Evolutionary conservation across 2,797 vertebrate species (phyloP).

Genomic region (Fistularia tabacaria): DNA sequence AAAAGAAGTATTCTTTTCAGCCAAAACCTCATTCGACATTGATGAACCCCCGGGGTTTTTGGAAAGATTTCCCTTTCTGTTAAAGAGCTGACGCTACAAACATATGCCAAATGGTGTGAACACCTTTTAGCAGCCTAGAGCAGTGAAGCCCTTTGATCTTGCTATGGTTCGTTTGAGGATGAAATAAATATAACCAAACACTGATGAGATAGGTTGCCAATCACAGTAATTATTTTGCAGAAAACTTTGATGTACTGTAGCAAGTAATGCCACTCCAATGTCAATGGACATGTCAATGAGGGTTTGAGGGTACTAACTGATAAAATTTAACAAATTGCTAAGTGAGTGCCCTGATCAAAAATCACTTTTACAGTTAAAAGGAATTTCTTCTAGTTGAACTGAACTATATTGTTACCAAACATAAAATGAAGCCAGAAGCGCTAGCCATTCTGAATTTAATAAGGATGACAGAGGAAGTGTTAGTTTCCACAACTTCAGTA

Average conservation of each 20-base stretch:
- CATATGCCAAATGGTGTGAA: constrained; percentile 31
- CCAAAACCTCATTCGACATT: constrained; percentile 31
- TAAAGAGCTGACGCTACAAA: constrained; percentile 30
- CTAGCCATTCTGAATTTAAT: too few species aligned
- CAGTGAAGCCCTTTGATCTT: constrained; percentile 26
- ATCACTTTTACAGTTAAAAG: too few species aligned
- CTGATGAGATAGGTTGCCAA: neutral
- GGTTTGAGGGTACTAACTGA: too few species aligned
- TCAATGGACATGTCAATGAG: too few species aligned
- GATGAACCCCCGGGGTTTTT: constrained; percentile 49
- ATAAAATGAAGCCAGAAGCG: too few species aligned
- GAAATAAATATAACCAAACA: neutral
- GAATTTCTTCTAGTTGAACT: too few species aligned
- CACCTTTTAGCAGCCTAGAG: constrained; percentile 43
- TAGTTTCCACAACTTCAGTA: too few species aligned
- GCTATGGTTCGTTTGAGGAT: constrained; percentile 3
- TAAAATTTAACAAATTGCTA: too few species aligned
- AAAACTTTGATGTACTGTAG: neutral
- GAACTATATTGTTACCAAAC: too few species aligned
- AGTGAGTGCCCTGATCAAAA: too few species aligned
- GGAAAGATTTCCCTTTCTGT: constrained; percentile 41
- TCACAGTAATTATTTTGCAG: neutral
- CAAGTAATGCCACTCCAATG: too few species aligned
- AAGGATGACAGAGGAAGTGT: too few species aligned
- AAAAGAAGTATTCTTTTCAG: constrained; percentile 48